A percentile compares a stretch with the other conserved stretches of the same genome.
phyloP scores from a whole-genome alignment of 1,140 invertebrate species.

The Procambarus clarkii region DNA sequence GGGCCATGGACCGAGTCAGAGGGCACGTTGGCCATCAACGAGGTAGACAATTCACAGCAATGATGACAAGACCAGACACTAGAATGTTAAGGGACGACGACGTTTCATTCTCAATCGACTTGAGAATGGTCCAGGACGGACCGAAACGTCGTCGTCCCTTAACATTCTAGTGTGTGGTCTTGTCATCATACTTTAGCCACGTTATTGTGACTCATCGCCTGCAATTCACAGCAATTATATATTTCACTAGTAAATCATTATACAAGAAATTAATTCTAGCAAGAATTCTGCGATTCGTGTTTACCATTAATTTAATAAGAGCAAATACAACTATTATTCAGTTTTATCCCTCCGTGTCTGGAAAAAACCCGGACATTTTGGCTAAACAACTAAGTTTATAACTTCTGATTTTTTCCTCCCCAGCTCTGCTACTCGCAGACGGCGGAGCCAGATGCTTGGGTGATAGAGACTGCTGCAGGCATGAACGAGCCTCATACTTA shows the following conservation, averaged over 20 bases:
- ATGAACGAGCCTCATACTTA: constrained; percentile 47
- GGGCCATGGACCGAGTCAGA: constrained; percentile 86
- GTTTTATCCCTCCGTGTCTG: background rate
- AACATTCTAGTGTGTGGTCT: background rate
- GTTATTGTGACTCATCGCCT: too few relatives aligned
- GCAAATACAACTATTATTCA: too few relatives aligned
- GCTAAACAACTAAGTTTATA: background rate
- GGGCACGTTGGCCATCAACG: constrained; percentile 90
- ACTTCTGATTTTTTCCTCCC: background rate
- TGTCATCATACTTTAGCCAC: too few relatives aligned
- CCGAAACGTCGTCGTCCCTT: too few relatives aligned
- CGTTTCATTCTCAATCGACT: too few relatives aligned
- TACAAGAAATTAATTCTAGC: background rate
- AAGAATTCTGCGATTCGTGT: background rate
- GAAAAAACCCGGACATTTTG: background rate
- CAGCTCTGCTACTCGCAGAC: constrained; percentile 68
- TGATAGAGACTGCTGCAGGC: background rate
- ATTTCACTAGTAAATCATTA: background rate
- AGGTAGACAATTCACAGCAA: constrained; percentile 76
- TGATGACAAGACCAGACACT: background rate
- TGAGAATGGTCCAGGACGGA: too few relatives aligned
- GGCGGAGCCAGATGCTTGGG: constrained; percentile 62
- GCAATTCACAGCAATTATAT: background rate
- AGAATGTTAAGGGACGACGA: too few relatives aligned
- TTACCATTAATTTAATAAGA: background rate